Conservation (phyloP, 2,888 invertebrate genomes). For the Uloborus plumipes region DNA sequence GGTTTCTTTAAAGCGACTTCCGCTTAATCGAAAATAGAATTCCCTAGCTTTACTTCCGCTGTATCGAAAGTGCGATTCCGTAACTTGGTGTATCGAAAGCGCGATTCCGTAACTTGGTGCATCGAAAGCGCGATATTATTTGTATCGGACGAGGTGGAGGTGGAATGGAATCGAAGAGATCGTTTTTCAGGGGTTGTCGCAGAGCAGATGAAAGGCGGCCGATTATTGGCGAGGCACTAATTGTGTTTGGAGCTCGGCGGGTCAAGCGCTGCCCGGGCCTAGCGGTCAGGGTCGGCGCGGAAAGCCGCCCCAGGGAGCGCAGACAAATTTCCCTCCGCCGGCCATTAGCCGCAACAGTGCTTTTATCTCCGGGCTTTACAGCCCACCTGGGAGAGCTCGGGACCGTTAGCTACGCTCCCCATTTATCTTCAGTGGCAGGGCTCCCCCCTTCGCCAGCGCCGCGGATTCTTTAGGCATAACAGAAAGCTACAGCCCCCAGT, state of each 20-base stretch:
- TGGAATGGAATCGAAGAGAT: no score
- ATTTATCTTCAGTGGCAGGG: conserved; percentile 61
- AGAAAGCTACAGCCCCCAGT: conserved; percentile 64
- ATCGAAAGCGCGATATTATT: no score
- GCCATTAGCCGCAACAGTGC: conserved; percentile 66
- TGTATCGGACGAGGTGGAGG: no score
- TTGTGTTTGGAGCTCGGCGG: conserved; percentile 60
- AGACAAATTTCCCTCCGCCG: conserved; percentile 64
- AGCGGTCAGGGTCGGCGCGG: conserved; percentile 56
- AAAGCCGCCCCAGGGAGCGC: conserved; percentile 63
- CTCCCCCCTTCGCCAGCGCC: conserved; percentile 30
- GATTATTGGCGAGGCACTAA: conserved; percentile 60
- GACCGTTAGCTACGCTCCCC: conserved; percentile 63
- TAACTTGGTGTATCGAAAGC: no score
- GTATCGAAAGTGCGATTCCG: no score
- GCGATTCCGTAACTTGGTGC: no score
- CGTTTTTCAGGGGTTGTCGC: no score
- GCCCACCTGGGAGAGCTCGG: conserved; percentile 63
- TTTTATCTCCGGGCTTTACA: conserved; percentile 65
- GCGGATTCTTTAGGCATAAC: conserved; percentile 62
- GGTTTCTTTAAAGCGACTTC: no score
- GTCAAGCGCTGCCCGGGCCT: conserved; percentile 54
- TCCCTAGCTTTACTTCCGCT: no score
- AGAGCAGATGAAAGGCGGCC: conserved; percentile 34
- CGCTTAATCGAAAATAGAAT: no score